Evolutionary conservation across 2,113 vertebrate species (phyloP).

Genomic region (Scatophagus argus): DNA sequence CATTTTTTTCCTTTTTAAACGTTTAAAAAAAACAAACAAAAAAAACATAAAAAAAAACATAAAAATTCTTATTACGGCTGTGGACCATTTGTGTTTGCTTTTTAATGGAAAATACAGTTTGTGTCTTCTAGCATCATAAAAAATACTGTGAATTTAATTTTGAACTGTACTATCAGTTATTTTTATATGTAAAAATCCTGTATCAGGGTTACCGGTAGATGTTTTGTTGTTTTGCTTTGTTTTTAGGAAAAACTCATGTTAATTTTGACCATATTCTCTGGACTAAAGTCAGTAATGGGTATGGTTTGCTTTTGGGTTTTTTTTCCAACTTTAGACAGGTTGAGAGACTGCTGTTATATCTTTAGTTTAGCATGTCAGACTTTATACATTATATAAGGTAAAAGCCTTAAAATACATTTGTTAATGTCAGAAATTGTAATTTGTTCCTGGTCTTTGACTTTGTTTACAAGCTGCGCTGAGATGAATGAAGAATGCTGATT

Average conservation of each 20-base stretch:
- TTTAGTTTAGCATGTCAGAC: conserved; percentile 96
- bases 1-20: conserved; percentile 39
- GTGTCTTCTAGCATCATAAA: conserved; percentile 78
- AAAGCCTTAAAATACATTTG: conserved; percentile 86
- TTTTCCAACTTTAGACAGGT: conserved; percentile 81
- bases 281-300: conserved; percentile 49
- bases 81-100: conserved; percentile 76
- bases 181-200: conserved; percentile 84
- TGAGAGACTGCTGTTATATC: conserved; percentile 75
- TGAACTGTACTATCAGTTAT: conserved; percentile 89
- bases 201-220: conserved; percentile 83
- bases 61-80: conserved; percentile 61
- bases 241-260: conserved; percentile 72
- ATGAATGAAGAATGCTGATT: conserved; percentile 46
- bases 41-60: conserved; percentile 50
- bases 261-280: conserved; percentile 77
- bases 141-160: conserved; percentile 94
- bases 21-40: conserved; percentile 52
- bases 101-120: conserved; percentile 75
- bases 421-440: conserved; percentile 81
- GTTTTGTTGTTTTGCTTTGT: conserved; percentile 66
- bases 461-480: conserved; percentile 68
- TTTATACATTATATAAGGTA: conserved; percentile 90
- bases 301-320: conserved; percentile 41
- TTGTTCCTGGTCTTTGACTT: conserved; percentile 73